phyloP scores from a whole-genome alignment of 2,113 vertebrate species.

The Ameiurus melas region DNA sequence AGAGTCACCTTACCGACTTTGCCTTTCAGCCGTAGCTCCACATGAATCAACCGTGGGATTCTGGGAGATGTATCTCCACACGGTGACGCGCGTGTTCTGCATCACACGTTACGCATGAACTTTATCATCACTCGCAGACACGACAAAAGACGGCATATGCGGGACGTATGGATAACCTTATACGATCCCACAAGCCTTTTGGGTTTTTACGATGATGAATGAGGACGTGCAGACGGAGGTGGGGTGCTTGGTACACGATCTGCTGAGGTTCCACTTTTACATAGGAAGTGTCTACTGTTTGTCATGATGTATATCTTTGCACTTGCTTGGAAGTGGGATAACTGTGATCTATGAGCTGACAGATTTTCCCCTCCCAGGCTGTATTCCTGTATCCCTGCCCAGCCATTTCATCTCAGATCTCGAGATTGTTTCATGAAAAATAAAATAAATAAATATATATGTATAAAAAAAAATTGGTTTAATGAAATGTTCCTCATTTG shows the following conservation, averaged over 20 bases:
- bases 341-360: constrained; percentile 22
- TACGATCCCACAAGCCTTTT: not conserved
- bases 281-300: not conserved
- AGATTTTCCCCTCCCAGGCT: not conserved
- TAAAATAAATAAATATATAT: too few relatives aligned
- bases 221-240: not conserved
- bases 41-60: constrained; percentile 64
- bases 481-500: not conserved
- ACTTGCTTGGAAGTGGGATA: not conserved
- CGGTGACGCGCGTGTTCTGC: not conserved
- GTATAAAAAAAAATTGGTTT: not conserved
- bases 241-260: not conserved
- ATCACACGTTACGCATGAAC: not conserved
- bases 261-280: not conserved
- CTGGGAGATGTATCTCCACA: constrained; percentile 59
- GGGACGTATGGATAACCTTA: not conserved
- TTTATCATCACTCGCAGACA: not conserved
- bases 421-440: not conserved
- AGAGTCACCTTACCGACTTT: constrained; percentile 69
- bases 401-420: not conserved
- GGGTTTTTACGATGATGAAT: constrained; percentile 23
- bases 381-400: not conserved
- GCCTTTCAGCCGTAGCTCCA: constrained; percentile 63
- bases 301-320: not conserved
- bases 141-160: not conserved